phyloP scores from a whole-genome alignment of 2,888 invertebrate genomes.

The Stictocephala bisonia region DNA sequence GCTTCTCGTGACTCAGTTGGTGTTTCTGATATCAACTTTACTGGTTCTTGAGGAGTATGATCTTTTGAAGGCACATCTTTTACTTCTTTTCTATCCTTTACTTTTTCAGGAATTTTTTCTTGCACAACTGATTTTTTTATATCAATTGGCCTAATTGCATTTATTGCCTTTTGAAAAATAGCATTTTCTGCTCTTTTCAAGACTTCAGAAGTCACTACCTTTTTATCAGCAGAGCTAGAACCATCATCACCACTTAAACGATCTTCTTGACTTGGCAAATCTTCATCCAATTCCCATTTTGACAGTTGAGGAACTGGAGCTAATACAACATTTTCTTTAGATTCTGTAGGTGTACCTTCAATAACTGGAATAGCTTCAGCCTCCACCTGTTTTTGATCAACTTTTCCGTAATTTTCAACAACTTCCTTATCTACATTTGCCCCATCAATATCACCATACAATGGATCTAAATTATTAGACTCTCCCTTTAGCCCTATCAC shows the following conservation, averaged over 20 bases:
- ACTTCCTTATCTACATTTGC: slow-evolving; percentile 69
- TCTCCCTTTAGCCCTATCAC: slow-evolving; percentile 57
- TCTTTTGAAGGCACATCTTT: slow-evolving; percentile 43
- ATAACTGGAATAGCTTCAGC: slow-evolving; percentile 58
- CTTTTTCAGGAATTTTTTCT: slow-evolving; percentile 55
- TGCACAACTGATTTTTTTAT: slow-evolving; percentile 63
- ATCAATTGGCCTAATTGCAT: slow-evolving; percentile 73
- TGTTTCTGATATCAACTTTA: slow-evolving; percentile 38
- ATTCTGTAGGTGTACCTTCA: slow-evolving; percentile 62
- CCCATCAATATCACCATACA: slow-evolving; percentile 64
- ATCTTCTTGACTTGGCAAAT: slow-evolving; percentile 62
- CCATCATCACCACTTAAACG: slow-evolving; percentile 41
- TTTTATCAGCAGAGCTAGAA: slow-evolving; percentile 60
- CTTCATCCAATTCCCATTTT: slow-evolving; percentile 89
- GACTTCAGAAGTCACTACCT: slow-evolving; percentile 85
- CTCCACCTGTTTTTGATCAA: slow-evolving; percentile 57
- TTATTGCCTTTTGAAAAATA: slow-evolving; percentile 89
- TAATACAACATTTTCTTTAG: slow-evolving; percentile 72
- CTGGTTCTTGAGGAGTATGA: slow-evolving; percentile 43
- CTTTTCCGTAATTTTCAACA: slow-evolving; percentile 70
- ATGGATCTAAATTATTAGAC: slow-evolving; percentile 63
- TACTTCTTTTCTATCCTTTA: slow-evolving; percentile 47
- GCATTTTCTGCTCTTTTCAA: slow-evolving; percentile 92
- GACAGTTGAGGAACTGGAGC: slow-evolving; percentile 83
- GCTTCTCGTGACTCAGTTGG: slow-evolving; percentile 56